Base-by-base conservation (phyloP, 1,140 invertebrate species). In the Dendroctonus ponderosae region DNA sequence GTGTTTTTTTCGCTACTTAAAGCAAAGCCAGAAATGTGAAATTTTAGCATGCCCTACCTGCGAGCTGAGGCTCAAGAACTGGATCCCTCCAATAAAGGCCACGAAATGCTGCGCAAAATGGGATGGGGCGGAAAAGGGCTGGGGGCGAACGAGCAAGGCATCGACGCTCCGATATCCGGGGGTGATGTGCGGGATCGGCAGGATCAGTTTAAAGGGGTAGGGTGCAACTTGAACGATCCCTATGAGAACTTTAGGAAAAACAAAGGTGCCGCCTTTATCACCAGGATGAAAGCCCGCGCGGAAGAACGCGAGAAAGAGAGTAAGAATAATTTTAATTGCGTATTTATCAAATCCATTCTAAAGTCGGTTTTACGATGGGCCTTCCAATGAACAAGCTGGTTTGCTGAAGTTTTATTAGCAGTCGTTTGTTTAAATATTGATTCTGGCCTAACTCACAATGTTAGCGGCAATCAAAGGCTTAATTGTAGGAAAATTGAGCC, bases 191-290 rank as follows among this genome's bases (percentile, higher is more conserved):
- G 95, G n/a, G 95, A 97, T 76, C 84, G 87, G 68, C 87, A 87
- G 64, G 94, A 97, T 79, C 89, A 92, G 81, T 97, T 94, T 78
- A 96, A 94, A 85, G 93, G 94, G 69, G 87, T 97, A 51, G 96
- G 95, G 46, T 87, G 93, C 62, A 93, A 90, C 77, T 81, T 95
- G 64, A 93, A 92, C 76, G 94, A 97, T 83, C 96, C 96, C 0
- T 99, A 96, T 78, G 96, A 98, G 81, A 94, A 93, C 77, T 98
- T 97, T 81, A 85, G 96, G 62, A 98, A 98, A 80, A 96, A 91
- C 77, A 97, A 97, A 82, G 94, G 94, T 53, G 92, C 95, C 74
- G 94, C 94, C 51, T 98, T 97, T 82, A 97, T 97, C 62, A 93
- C 93, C 61, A 84, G 95, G 74, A 98, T 98, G 94, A 94, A 94